Conservation (phyloP, 1,140 invertebrate genomes). For the Drosophila nasuta region DNA sequence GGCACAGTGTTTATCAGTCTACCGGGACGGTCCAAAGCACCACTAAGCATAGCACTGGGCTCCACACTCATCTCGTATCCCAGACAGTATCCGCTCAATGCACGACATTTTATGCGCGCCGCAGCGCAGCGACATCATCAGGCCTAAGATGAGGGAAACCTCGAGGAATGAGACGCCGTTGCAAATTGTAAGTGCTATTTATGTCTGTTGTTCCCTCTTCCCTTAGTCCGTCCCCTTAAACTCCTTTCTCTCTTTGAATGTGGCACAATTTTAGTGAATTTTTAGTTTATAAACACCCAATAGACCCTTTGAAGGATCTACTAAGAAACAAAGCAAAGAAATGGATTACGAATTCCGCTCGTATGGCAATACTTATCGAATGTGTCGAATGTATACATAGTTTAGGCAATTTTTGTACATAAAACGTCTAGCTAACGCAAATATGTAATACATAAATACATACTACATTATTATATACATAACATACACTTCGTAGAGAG, state of each 20-base stretch:
- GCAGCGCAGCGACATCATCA: constrained; percentile 56
- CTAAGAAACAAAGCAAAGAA: too few relatives aligned
- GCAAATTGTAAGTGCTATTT: constrained; percentile 19
- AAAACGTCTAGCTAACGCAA: constrained; percentile 55
- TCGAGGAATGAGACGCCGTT: background rate
- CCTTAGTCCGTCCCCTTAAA: constrained; percentile 9
- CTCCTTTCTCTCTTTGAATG: background rate
- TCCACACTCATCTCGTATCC: constrained; percentile 78
- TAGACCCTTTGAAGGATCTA: background rate
- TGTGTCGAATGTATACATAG: constrained; percentile 51
- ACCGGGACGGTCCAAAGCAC: constrained; percentile 77
- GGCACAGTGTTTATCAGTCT: constrained; percentile 92
- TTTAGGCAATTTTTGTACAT: constrained; percentile 77
- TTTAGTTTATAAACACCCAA: constrained; percentile 39
- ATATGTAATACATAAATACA: constrained; percentile 17
- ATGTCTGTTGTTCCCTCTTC: background rate
- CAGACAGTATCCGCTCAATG: constrained; percentile 77
- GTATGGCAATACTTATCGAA: constrained; percentile 21
- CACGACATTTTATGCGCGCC: constrained; percentile 71
- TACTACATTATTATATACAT: background rate
- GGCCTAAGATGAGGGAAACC: constrained; percentile 27
- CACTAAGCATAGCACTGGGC: constrained; percentile 77
- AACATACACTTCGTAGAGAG: constrained; percentile 10
- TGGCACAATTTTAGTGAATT: constrained; percentile 48
- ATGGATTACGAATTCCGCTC: too few relatives aligned